Base-by-base conservation (phyloP, 1,140 invertebrate genomes). In the Notospermus geniculatus region DNA sequence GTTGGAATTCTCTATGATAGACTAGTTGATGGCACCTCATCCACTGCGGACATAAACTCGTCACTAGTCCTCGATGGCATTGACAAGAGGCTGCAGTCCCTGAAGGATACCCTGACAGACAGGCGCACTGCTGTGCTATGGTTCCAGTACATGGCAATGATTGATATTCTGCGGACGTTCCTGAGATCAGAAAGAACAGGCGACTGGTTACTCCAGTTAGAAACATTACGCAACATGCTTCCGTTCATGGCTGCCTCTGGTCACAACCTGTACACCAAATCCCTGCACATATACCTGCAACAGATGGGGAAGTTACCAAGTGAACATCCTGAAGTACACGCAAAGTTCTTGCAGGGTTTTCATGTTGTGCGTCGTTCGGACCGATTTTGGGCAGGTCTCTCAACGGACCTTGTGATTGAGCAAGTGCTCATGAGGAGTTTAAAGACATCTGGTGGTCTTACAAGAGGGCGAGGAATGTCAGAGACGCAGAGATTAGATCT, bases 211-310 rank as follows among this genome's bases (percentile, higher is more conserved):
- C 57, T 75, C 64, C 64, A 71, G 29, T 25, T 64, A 2, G 2
- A 54, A 11, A 25, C 63, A 15, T 9, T 83, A 19, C 53, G 65
- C 46, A 59, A 72, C 59, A 82, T 82, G 72, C 61, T 82, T 7
- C 79, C 76, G 1, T 78, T 67, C 58, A 80, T 82, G 63, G 73
- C 81, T 67, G 78, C 80, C 2, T 54, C 68, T 62, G 80, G 82
- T 17, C 83, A 84, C 66, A 79, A 77, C 60, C 58, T 75, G 23
- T 83, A 83, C 70, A 75, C 80, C 4, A 84, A 84, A 75, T 80
- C 77, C 57, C 68, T 67, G 39, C 73, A 78, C 39, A 54, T 82
- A 27, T 83, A 83, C 68, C 58, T 84, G 11, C 77, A 82, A 74
- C 66, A 82, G 68, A 83, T 79, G 79, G 0, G 46, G 55, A 30